Percentiles rank a stretch among this genome's conserved stretches.
phyloP scores from a whole-genome alignment of 2,888 invertebrate species.

The Clepsis dumicolana region DNA sequence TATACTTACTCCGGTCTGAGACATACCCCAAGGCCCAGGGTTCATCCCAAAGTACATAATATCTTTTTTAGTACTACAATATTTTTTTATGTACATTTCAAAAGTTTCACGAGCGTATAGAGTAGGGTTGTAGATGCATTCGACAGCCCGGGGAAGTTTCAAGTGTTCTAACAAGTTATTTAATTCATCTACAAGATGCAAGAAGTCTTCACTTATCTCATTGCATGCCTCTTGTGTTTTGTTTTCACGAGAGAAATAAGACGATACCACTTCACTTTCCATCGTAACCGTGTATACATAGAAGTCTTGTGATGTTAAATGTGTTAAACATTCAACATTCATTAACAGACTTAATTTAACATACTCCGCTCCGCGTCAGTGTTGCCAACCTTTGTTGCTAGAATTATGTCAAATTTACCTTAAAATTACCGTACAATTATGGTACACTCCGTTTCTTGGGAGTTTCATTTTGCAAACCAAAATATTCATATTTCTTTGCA shows the following conservation, averaged over 20 bases:
- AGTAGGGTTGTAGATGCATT: slow-evolving; percentile 93
- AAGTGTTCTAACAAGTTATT: slow-evolving; percentile 77
- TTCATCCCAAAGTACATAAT: slow-evolving; percentile 97
- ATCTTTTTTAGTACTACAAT: slow-evolving; percentile 88
- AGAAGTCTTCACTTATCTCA: slow-evolving; percentile 62
- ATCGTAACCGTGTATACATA: too few relatives aligned
- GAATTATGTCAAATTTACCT: too few relatives aligned
- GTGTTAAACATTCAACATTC: too few relatives aligned
- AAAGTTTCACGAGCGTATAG: slow-evolving; percentile 94
- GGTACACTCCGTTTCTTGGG: too few relatives aligned
- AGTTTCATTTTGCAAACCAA: too few relatives aligned
- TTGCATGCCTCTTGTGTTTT: slow-evolving; percentile 22
- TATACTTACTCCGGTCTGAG: slow-evolving; percentile 93
- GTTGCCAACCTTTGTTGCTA: too few relatives aligned
- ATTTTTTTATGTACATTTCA: slow-evolving; percentile 90
- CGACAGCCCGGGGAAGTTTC: slow-evolving; percentile 83
- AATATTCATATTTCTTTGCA: too few relatives aligned
- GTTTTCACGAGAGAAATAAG: slow-evolving; percentile 60
- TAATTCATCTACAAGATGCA: slow-evolving; percentile 70
- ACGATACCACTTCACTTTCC: slow-evolving; percentile 65
- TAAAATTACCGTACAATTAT: too few relatives aligned
- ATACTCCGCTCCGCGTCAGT: too few relatives aligned
- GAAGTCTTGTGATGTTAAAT: too few relatives aligned
- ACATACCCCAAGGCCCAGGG: slow-evolving; percentile 99
- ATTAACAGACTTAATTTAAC: too few relatives aligned